Conservation (phyloP, 2,888 invertebrate species). For the Melolontha melolontha region DNA sequence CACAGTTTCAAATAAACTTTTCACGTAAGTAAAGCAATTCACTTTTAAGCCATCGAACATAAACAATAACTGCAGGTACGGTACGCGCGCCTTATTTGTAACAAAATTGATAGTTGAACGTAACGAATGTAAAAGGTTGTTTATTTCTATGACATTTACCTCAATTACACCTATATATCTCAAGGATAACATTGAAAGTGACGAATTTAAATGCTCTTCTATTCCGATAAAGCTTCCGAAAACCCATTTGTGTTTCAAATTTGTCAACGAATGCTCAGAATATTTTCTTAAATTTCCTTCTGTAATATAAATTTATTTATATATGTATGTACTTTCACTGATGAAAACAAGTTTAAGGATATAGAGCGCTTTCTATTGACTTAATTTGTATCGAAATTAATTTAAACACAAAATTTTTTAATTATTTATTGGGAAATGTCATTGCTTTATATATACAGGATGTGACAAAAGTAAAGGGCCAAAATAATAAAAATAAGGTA, state of each 20-base stretch:
- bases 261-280: no score
- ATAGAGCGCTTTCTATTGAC: conserved; percentile 5
- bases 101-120: conserved; percentile 5
- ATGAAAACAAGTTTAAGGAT: not conserved
- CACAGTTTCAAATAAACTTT: no score
- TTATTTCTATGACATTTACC: conserved; percentile 40
- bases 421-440: no score
- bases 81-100: conserved; percentile 7
- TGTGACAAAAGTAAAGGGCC: no score
- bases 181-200: conserved; percentile 43
- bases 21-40: no score
- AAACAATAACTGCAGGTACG: not conserved
- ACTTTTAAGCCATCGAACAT: not conserved
- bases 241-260: no score
- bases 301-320: not conserved
- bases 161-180: conserved; percentile 29
- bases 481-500: no score
- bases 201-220: conserved; percentile 15
- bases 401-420: no score
- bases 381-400: no score
- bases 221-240: not conserved
- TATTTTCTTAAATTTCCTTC: not conserved
- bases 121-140: conserved; percentile 1
- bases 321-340: not conserved
- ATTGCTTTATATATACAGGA: no score